These are phyloP conservation scores for Hylomyscus alleni DNA, from an alignment of 2,797 vertebrate genomes.

Conservation along the genomic window DNA sequence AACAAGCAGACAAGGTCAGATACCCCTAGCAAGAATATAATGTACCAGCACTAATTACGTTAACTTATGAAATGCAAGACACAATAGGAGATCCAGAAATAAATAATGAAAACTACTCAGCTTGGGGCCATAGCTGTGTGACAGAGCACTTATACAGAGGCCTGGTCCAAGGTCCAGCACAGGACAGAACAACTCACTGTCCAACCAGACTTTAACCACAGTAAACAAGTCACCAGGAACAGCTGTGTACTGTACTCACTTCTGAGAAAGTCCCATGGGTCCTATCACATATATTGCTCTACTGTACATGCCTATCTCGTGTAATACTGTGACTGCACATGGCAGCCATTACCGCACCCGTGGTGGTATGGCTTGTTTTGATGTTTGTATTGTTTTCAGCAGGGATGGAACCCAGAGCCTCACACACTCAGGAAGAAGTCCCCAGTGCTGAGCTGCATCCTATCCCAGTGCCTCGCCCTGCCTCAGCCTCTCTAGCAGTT, in stretches of 20 bases:
- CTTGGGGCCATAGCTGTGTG: not conserved
- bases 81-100: not conserved
- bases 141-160: not conserved
- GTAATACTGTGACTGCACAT: too few species aligned
- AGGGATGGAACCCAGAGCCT: not conserved
- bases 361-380: not conserved
- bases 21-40: not conserved
- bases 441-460: not conserved
- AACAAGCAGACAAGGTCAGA: not conserved
- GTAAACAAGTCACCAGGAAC: not conserved
- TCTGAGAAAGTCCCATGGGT: not conserved
- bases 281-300: not conserved
- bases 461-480: not conserved
- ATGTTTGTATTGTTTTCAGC: not conserved
- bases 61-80: constrained; percentile 14
- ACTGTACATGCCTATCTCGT: not conserved
- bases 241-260: not conserved
- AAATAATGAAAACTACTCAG: constrained; percentile 10
- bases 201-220: constrained; percentile 18
- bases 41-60: not conserved
- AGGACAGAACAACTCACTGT: not conserved
- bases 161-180: constrained; percentile 1
- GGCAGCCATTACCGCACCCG: not conserved
- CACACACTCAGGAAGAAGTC: not conserved
- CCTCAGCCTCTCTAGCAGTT: not conserved